These are phyloP conservation scores for Cephus spinipes DNA, from an alignment of 2,888 invertebrate species.

Conservation along the genomic window DNA sequence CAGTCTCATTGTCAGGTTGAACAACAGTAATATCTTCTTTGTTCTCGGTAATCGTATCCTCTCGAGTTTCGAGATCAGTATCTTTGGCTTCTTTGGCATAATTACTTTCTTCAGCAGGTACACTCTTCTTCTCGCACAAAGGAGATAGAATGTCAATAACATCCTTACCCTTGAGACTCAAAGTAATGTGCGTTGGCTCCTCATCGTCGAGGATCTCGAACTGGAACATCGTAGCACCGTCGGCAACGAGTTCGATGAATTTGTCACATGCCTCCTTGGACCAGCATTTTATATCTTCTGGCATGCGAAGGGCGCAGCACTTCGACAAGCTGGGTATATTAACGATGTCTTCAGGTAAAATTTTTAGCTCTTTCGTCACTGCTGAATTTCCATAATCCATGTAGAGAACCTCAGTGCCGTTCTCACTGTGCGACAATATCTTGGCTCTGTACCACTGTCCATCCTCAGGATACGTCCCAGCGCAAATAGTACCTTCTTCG, in stretches of 20 bases:
- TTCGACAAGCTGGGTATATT: constrained; percentile 72
- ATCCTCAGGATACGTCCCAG: constrained; percentile 76
- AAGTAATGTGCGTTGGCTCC: constrained; percentile 75
- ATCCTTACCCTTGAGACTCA: constrained; percentile 73
- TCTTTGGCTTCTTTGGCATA: not conserved
- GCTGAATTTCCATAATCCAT: constrained; percentile 79
- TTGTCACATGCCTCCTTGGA: constrained; percentile 74
- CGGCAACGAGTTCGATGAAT: constrained; percentile 77
- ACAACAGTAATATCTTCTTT: not conserved
- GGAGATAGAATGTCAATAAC: constrained; percentile 73
- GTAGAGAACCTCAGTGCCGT: constrained; percentile 74
- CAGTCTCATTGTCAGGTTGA: not conserved
- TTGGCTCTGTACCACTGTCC: constrained; percentile 77
- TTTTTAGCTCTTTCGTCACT: constrained; percentile 70
- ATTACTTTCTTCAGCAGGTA: not conserved
- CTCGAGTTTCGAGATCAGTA: not conserved
- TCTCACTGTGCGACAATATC: constrained; percentile 70
- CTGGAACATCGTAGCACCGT: constrained; percentile 78
- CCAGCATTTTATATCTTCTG: constrained; percentile 73
- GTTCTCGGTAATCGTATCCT: not conserved
- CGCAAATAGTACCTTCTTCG: constrained; percentile 72
- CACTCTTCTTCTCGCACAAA: constrained; percentile 58
- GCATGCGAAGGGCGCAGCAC: constrained; percentile 73
- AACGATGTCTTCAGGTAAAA: constrained; percentile 73
- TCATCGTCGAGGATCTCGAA: constrained; percentile 77